Evolutionary conservation across 2,113 vertebrate species (phyloP).

Genomic region (Ageneiosus marmoratus): DNA sequence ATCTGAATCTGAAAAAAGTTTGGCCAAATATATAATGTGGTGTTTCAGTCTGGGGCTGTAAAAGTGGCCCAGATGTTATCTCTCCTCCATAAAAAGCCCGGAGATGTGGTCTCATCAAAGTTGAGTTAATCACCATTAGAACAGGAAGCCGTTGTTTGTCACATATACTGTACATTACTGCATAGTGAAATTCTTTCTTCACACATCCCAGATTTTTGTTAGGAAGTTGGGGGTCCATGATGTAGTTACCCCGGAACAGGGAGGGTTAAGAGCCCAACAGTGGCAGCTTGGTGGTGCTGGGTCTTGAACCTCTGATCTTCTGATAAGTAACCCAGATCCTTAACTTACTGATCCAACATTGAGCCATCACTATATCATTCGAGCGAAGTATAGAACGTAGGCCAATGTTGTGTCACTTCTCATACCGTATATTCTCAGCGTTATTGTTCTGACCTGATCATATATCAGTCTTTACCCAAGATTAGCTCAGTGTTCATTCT

Average conservation of each 20-base stretch:
- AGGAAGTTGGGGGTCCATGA: too few relatives aligned
- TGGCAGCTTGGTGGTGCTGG: too few relatives aligned
- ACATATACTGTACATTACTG: too few relatives aligned
- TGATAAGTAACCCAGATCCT: too few relatives aligned
- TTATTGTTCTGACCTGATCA: neutral
- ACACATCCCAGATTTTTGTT: too few relatives aligned
- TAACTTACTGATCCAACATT: too few relatives aligned
- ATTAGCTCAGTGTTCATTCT: neutral
- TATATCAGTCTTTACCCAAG: neutral
- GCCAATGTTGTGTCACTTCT: neutral
- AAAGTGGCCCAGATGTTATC: neutral
- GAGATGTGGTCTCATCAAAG: neutral
- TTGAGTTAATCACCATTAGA: neutral
- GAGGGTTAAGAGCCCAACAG: too few relatives aligned
- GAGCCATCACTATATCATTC: too few relatives aligned
- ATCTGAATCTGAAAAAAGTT: neutral
- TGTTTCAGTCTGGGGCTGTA: neutral
- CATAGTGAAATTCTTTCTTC: too few relatives aligned
- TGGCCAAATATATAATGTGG: neutral
- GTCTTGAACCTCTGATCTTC: too few relatives aligned
- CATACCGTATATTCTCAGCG: neutral
- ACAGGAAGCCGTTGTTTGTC: too few relatives aligned
- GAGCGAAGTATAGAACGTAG: neutral
- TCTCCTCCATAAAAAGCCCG: neutral
- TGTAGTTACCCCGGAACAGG: too few relatives aligned